A percentile compares a stretch with the other conserved stretches of the same genome.
Evolutionary conservation across 1,140 invertebrate genomes (phyloP).

Genomic region (Eubasilissa regina): DNA sequence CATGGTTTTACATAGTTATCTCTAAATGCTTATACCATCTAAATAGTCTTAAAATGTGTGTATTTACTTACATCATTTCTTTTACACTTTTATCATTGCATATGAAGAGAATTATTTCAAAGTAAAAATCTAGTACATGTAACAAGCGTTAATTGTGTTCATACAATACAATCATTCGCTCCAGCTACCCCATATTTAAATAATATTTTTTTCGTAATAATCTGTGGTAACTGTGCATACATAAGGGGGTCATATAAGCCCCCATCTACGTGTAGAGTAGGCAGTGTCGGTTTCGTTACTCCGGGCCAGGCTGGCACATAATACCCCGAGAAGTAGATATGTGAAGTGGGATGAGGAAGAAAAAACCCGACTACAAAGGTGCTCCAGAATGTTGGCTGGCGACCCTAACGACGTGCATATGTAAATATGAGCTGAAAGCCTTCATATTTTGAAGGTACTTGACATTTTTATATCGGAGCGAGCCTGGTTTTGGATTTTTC

Average conservation of each 20-base stretch:
- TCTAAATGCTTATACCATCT: too few relatives aligned
- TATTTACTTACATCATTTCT: too few relatives aligned
- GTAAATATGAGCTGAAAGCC: constrained; percentile 47
- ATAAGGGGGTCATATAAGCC: constrained; percentile 30
- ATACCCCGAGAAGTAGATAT: constrained; percentile 22
- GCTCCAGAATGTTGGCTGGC: constrained; percentile 29
- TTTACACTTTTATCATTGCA: too few relatives aligned
- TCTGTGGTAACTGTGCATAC: neutral
- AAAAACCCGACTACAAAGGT: constrained; percentile 49
- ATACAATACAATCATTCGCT: too few relatives aligned
- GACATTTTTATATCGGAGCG: constrained; percentile 49
- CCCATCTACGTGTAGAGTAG: constrained; percentile 17
- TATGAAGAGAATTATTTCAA: too few relatives aligned
- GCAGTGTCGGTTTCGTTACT: constrained; percentile 16
- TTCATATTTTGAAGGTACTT: constrained; percentile 49
- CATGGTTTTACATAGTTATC: too few relatives aligned
- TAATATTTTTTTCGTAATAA: neutral
- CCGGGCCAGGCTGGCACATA: constrained; percentile 1
- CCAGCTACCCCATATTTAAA: too few relatives aligned
- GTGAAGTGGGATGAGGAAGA: constrained; percentile 46
- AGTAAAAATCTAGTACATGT: too few relatives aligned
- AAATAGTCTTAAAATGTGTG: too few relatives aligned
- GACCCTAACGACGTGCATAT: constrained; percentile 51
- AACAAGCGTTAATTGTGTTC: too few relatives aligned
- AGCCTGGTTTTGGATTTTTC: constrained; percentile 23